Evolutionary conservation across 2,113 vertebrate species (phyloP).

Genomic region (Rutilus rutilus): DNA sequence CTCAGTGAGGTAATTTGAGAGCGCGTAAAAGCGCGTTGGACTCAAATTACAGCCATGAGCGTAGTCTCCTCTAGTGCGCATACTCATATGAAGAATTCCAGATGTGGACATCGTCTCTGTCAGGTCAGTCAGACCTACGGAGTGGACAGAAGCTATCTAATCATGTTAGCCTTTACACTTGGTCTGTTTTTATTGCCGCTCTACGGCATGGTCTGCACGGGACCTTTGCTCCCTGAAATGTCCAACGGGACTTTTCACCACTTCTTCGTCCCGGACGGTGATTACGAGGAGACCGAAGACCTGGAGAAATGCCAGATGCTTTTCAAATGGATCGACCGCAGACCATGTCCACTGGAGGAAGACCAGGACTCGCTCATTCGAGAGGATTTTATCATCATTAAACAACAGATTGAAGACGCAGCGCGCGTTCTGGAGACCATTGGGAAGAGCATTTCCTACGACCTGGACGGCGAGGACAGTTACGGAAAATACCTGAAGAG

Average conservation of each 20-base stretch:
- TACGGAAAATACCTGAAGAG: constrained; percentile 88
- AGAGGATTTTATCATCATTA: constrained; percentile 87
- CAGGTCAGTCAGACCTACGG: constrained; percentile 14
- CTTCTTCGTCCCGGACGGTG: constrained; percentile 94
- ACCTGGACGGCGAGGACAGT: constrained; percentile 93
- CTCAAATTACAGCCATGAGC: constrained; percentile 45
- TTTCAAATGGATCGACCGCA: constrained; percentile 86
- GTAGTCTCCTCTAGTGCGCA: neutral
- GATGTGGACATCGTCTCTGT: neutral
- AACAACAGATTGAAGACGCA: constrained; percentile 90
- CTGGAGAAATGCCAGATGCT: constrained; percentile 93
- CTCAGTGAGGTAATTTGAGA: constrained; percentile 56
- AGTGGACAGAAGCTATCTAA: constrained; percentile 41
- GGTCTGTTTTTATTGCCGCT: constrained; percentile 61
- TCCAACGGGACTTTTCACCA: constrained; percentile 96
- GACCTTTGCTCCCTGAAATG: constrained; percentile 92
- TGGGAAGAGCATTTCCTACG: constrained; percentile 85
- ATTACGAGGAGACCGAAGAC: constrained; percentile 95
- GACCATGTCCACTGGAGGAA: constrained; percentile 74
- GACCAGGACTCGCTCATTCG: constrained; percentile 81
- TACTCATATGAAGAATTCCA: neutral
- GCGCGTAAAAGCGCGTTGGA: constrained; percentile 10
- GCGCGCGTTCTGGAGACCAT: constrained; percentile 88
- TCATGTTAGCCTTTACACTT: constrained; percentile 64
- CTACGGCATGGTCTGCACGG: constrained; percentile 78